A percentile compares a stretch with the other conserved stretches of the same genome.
These are phyloP conservation scores for Oplegnathus fasciatus DNA, from an alignment of 2,113 vertebrate species.

Conservation along the genomic window DNA sequence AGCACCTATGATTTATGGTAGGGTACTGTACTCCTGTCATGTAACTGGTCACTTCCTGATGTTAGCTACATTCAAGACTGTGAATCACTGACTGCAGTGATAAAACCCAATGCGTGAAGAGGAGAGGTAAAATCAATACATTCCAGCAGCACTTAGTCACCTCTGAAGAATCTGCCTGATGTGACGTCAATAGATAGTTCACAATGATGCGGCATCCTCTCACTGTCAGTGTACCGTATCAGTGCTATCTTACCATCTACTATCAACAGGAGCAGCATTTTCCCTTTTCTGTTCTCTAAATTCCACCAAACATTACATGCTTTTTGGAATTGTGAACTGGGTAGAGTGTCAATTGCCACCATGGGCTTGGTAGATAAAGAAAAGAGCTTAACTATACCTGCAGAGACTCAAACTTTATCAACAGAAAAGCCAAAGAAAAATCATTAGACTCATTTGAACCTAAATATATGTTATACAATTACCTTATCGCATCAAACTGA, in stretches of 20 bases:
- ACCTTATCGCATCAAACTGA: neutral
- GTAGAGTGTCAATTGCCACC: too few relatives aligned
- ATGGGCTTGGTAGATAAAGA: neutral
- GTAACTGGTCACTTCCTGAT: conserved; percentile 59
- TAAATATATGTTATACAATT: neutral
- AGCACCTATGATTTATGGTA: conserved; percentile 66
- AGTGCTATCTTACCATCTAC: neutral
- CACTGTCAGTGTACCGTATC: neutral
- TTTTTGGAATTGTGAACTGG: neutral
- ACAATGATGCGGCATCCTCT: neutral
- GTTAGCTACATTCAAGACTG: conserved; percentile 16
- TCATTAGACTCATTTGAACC: neutral
- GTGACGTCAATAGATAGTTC: neutral
- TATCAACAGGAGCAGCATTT: neutral
- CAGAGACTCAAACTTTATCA: neutral
- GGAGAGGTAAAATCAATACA: conserved; percentile 10
- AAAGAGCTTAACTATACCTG: neutral
- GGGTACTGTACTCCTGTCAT: conserved; percentile 47
- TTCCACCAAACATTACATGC: neutral
- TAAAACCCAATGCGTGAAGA: neutral
- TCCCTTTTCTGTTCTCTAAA: neutral
- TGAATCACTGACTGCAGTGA: neutral
- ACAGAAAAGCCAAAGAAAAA: neutral
- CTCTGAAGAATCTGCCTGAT: neutral
- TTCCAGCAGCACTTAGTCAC: conserved; percentile 1